These are phyloP conservation scores for Meloe dianella DNA, from an alignment of 2,888 invertebrate species.

Conservation along the genomic window DNA sequence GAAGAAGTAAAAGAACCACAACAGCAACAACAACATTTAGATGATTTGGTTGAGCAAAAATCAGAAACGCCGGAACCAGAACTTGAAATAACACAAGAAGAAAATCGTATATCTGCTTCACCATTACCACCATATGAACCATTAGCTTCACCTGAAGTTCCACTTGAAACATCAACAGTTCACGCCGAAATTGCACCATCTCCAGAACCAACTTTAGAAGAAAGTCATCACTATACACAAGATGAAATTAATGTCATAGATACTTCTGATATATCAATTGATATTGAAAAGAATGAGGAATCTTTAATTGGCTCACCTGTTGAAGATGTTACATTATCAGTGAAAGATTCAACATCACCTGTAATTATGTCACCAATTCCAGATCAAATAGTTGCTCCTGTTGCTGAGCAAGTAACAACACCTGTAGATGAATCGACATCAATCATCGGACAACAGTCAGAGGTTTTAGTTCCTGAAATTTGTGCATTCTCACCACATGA, in stretches of 20 bases:
- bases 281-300: constrained; percentile 18
- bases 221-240: background rate
- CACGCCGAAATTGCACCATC: constrained; percentile 12
- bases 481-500: constrained; percentile 33
- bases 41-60: constrained; percentile 14
- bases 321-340: constrained; percentile 55
- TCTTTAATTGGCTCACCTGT: constrained; percentile 33
- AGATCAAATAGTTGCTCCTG: constrained; percentile 17
- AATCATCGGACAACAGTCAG: constrained; percentile 8
- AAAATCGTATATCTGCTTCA: background rate
- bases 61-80: constrained; percentile 24
- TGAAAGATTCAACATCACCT: constrained; percentile 50
- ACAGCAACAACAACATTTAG: background rate
- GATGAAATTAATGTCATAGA: background rate
- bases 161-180: background rate
- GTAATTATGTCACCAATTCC: constrained; percentile 21
- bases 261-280: background rate
- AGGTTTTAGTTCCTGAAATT: constrained; percentile 20
- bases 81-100: background rate
- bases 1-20: background rate
- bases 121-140: background rate
- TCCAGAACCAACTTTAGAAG: background rate
- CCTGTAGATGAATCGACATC: constrained; percentile 20
- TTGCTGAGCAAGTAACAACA: constrained; percentile 22
- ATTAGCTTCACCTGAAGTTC: constrained; percentile 19